phyloP scores from a whole-genome alignment of 2,888 invertebrate species.

The Boloria selene region DNA sequence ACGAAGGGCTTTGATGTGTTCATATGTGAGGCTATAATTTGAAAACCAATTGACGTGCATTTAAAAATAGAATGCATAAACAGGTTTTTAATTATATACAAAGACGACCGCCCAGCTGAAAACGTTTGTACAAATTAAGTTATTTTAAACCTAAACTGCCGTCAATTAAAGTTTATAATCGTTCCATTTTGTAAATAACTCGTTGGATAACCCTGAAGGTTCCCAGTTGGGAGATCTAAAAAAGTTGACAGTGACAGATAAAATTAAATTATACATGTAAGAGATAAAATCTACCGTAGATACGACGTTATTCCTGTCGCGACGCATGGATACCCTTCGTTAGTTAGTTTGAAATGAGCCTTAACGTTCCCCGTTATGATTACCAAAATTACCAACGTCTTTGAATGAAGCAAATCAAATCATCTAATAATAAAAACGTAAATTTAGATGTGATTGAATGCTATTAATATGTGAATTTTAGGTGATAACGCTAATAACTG shows the following conservation, averaged over 20 bases:
- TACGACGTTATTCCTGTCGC: slow-evolving; percentile 10
- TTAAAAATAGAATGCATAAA: slow-evolving; percentile 14
- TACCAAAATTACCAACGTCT: slow-evolving; percentile 6
- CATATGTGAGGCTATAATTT: slow-evolving; percentile 8
- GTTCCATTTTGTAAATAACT: background rate
- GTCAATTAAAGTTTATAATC: slow-evolving; percentile 7
- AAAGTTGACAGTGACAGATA: slow-evolving; percentile 19
- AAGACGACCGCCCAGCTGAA: slow-evolving; percentile 15
- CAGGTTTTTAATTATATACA: slow-evolving; percentile 20
- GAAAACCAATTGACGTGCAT: slow-evolving; percentile 17
- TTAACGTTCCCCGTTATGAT: slow-evolving; percentile 12
- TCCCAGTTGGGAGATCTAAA: slow-evolving; percentile 2
- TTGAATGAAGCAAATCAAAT: slow-evolving; percentile 1
- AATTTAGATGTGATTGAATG: no score
- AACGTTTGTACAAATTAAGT: background rate
- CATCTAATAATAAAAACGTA: background rate
- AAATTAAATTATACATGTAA: slow-evolving; percentile 19
- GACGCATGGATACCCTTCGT: slow-evolving; percentile 17
- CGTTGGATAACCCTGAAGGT: background rate
- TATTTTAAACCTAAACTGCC: slow-evolving; percentile 3
- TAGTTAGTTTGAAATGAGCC: slow-evolving; percentile 17
- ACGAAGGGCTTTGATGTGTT: slow-evolving; percentile 14
- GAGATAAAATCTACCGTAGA: slow-evolving; percentile 8
- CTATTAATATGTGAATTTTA: no score
- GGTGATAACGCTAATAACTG: no score